These are phyloP conservation scores for Danionella cerebrum DNA, from an alignment of 2,113 vertebrate genomes.

Conservation along the genomic window DNA sequence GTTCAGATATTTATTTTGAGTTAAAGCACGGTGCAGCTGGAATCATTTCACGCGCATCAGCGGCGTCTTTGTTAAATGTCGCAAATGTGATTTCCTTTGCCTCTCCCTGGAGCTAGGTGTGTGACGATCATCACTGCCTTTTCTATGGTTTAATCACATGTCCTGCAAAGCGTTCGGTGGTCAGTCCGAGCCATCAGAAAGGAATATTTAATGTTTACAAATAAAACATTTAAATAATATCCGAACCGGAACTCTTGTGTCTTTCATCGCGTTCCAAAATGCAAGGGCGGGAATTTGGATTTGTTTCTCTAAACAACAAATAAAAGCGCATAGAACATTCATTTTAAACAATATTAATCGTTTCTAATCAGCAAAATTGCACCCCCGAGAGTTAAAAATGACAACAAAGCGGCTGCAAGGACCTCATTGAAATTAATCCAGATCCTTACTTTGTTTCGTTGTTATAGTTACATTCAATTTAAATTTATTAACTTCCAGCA, in stretches of 20 bases:
- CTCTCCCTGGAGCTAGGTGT: conserved; percentile 57
- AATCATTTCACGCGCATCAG: conserved; percentile 81
- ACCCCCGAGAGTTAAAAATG: too few relatives aligned
- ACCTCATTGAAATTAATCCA: too few relatives aligned
- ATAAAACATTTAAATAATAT: conserved; percentile 77
- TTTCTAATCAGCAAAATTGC: too few relatives aligned
- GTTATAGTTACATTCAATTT: too few relatives aligned
- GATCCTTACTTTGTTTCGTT: too few relatives aligned
- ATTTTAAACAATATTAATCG: too few relatives aligned
- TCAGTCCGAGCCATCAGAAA: conserved; percentile 78
- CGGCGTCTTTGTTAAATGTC: conserved; percentile 79
- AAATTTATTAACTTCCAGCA: too few relatives aligned
- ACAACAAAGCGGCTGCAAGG: too few relatives aligned
- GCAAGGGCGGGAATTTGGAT: not conserved
- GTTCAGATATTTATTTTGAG: conserved; percentile 99
- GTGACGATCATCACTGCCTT: conserved; percentile 72
- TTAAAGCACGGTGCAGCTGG: conserved; percentile 90
- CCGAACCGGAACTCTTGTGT: conserved; percentile 53
- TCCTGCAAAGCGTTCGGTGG: conserved; percentile 65
- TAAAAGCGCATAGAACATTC: too few relatives aligned
- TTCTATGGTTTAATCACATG: conserved; percentile 71
- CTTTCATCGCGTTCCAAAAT: conserved; percentile 23
- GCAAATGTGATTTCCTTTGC: conserved; percentile 68
- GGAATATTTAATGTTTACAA: conserved; percentile 98
- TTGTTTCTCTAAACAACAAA: too few relatives aligned